A percentile compares a stretch with the other conserved stretches of the same genome.
Evolutionary conservation across 2,113 vertebrate genomes (phyloP).

Genomic region (Rhegmatorhina hoffmannsi): DNA sequence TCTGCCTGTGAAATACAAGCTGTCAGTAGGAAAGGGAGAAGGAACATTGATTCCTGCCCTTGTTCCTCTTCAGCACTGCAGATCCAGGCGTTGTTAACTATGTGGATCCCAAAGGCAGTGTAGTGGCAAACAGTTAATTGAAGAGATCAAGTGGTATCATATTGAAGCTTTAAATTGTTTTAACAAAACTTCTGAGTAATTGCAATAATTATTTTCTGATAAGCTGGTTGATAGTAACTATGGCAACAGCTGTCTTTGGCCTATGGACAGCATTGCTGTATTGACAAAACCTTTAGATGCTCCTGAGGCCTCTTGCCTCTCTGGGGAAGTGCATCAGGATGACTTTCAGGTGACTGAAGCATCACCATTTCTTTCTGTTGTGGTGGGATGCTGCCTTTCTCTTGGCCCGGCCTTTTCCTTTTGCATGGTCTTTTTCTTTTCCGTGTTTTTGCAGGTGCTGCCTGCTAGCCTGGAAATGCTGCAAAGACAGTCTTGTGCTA

Average conservation of each 20-base stretch:
- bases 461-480: constrained; percentile 50
- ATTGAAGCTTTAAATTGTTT: constrained; percentile 53
- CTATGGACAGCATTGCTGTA: constrained; percentile 76
- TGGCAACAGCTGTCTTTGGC: constrained; percentile 80
- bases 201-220: constrained; percentile 78
- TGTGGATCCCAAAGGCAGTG: constrained; percentile 47
- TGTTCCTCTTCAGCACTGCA: constrained; percentile 17
- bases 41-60: constrained; percentile 71
- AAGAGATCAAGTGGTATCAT: constrained; percentile 41
- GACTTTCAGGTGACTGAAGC: constrained; percentile 63
- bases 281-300: constrained; percentile 74
- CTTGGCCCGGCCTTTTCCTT: constrained; percentile 29
- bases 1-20: constrained; percentile 72
- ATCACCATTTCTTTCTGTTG: constrained; percentile 15
- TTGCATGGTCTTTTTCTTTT: constrained; percentile 27
- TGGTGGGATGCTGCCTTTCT: constrained; percentile 20
- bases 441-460: constrained; percentile 57
- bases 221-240: constrained; percentile 81
- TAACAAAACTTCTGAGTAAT: constrained; percentile 77
- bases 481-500: constrained; percentile 31
- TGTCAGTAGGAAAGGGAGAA: constrained; percentile 71
- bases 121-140: constrained; percentile 66
- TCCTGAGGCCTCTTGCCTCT: constrained; percentile 67
- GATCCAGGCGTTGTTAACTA: constrained; percentile 67
- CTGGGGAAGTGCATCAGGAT: constrained; percentile 54